These are phyloP conservation scores for Leptopilina drosophilae DNA, from an alignment of 2,888 invertebrate species.

Conservation along the genomic window DNA sequence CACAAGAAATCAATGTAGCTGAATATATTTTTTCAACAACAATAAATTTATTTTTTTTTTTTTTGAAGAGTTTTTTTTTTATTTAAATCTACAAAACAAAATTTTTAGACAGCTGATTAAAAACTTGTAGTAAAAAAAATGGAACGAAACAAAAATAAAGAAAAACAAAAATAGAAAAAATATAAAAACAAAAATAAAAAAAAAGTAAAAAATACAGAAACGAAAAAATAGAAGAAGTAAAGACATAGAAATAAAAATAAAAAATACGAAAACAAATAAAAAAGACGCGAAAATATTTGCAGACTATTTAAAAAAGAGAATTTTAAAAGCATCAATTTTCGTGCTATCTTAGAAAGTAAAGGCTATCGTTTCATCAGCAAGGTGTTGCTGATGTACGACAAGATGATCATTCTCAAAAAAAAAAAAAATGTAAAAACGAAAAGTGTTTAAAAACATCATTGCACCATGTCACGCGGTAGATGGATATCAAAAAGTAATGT, in stretches of 20 bases:
- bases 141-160: too few relatives aligned
- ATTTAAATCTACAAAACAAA: too few relatives aligned
- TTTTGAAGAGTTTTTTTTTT: background rate
- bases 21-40: background rate
- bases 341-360: background rate
- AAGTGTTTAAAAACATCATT: background rate
- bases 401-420: slow-evolving; percentile 1
- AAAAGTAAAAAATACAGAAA: too few relatives aligned
- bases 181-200: too few relatives aligned
- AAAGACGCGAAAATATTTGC: too few relatives aligned
- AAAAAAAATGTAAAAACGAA: background rate
- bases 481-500: background rate
- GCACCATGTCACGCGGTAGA: slow-evolving; percentile 1
- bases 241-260: too few relatives aligned
- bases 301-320: too few relatives aligned
- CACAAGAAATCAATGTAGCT: slow-evolving; percentile 39
- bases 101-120: too few relatives aligned
- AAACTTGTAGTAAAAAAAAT: too few relatives aligned
- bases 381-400: background rate
- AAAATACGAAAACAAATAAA: too few relatives aligned
- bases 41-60: background rate
- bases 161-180: too few relatives aligned
- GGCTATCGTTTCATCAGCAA: slow-evolving; percentile 6
- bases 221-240: too few relatives aligned
- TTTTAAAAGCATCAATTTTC: background rate